Evolutionary conservation across 2,113 vertebrate genomes (phyloP).

Genomic region (Bothrops jararaca): DNA sequence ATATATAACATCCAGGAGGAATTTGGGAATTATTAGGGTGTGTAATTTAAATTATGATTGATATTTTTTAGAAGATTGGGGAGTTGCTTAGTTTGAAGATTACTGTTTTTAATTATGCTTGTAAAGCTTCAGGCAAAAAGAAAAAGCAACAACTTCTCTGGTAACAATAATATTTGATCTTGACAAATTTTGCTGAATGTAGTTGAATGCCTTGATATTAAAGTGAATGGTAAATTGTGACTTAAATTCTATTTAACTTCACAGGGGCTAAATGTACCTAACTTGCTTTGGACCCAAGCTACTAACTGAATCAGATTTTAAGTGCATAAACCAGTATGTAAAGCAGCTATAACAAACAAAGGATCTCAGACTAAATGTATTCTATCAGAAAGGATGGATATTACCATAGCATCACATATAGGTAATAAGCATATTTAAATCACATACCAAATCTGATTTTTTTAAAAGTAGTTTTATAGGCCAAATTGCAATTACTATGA

Average conservation of each 20-base stretch:
- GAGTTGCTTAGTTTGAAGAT: conserved; percentile 21
- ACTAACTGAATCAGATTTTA: not conserved
- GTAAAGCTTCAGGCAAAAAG: conserved; percentile 23
- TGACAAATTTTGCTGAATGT: not conserved
- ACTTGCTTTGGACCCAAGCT: not conserved
- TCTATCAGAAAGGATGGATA: not conserved
- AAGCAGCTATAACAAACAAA: not conserved
- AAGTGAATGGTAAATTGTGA: not conserved
- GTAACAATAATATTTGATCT: conserved; percentile 16
- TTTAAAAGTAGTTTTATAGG: not conserved
- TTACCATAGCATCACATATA: not conserved
- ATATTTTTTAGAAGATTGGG: conserved; percentile 14
- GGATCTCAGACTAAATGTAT: not conserved
- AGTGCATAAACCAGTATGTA: not conserved
- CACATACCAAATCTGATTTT: not conserved
- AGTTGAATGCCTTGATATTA: not conserved
- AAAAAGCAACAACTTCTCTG: not conserved
- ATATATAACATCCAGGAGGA: conserved; percentile 36
- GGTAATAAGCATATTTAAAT: not conserved
- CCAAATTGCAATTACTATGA: not conserved
- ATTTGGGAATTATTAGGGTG: conserved; percentile 33
- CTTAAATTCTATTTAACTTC: not conserved
- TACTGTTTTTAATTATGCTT: conserved; percentile 42
- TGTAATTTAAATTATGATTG: conserved; percentile 23
- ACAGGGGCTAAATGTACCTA: not conserved